phyloP scores from a whole-genome alignment of 2,888 invertebrate genomes.

The Labia minor region DNA sequence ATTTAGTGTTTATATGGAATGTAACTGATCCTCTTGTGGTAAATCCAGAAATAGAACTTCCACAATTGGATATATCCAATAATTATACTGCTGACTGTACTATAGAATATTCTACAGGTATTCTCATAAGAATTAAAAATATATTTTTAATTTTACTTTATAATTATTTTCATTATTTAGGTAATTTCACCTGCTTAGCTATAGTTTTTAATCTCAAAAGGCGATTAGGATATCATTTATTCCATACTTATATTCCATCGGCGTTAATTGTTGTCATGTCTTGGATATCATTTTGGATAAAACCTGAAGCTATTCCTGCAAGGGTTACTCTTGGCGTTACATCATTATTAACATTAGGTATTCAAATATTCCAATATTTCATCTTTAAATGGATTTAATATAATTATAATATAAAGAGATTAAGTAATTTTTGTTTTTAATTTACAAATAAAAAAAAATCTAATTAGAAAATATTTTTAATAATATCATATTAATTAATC shows the following conservation, averaged over 20 bases:
- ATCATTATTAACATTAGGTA: slow-evolving; percentile 71
- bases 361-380: slow-evolving; percentile 23
- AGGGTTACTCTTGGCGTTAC: slow-evolving; percentile 86
- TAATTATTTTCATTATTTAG: slow-evolving; percentile 38
- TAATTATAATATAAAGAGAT: not conserved
- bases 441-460: not conserved
- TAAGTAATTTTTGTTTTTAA: not conserved
- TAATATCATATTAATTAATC: too few relatives aligned
- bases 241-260: slow-evolving; percentile 89
- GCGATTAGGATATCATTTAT: slow-evolving; percentile 79
- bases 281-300: slow-evolving; percentile 93
- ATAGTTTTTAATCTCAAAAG: slow-evolving; percentile 82
- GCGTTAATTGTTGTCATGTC: slow-evolving; percentile 93
- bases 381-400: not conserved
- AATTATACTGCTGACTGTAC: slow-evolving; percentile 85
- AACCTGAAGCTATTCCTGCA: slow-evolving; percentile 87
- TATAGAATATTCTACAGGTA: slow-evolving; percentile 69
- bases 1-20: slow-evolving; percentile 83
- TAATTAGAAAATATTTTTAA: too few relatives aligned
- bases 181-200: slow-evolving; percentile 85
- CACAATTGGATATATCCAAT: slow-evolving; percentile 75
- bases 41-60: slow-evolving; percentile 76
- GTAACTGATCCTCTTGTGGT: slow-evolving; percentile 76
- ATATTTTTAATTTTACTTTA: not conserved
- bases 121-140: not conserved